Base-by-base conservation (phyloP, 2,113 vertebrate species). In the Ameiurus melas region DNA sequence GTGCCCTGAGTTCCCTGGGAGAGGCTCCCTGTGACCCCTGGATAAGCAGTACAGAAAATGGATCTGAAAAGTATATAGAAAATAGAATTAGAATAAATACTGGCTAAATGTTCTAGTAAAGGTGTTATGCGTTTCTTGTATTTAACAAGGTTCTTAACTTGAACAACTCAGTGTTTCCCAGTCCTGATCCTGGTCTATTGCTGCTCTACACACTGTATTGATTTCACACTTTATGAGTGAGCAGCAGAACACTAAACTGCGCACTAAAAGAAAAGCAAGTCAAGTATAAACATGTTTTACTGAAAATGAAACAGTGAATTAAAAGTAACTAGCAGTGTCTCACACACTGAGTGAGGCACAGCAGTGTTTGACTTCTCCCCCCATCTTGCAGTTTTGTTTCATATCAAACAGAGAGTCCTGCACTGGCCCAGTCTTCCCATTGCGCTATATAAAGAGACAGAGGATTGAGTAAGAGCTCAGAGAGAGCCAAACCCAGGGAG, bases 381-480 rank as follows among this genome's bases (percentile, higher is more conserved):
- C 80, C 75, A 53, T 83, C 70, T 85, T 75, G 33, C 77, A 86
- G 85, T 80, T 87, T 90, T 89, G 88, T 83, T 89, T 85, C 33
- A 20, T 82, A 84, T 89, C 77, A 87, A 82, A 85, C 30, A 88
- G 91, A 90, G 90, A 92, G 89, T 88, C 91, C 91, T 91, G 91
- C 94, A 93, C 93, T 90, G 93, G 93, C 93, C 94, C 93, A 93
- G 93, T 95, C 93, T 94, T 95, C 93, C 94, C 90, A 90, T 87
- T 93, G 83, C 9, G 92, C 86, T 92, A 91, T 94, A 95, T 94
- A 95, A 95, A 95, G 93, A 95, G 91, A 93, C 87, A 80, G 91
- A 91, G 93, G 13, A 95, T 95, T 95, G 94, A 95, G 94, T 94
- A 95, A 95, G 93, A 95, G 90, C 89, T 87, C 92, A 84, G 90